Evolutionary conservation across 2,888 invertebrate species (phyloP).

Genomic region (Steromphala cineraria): DNA sequence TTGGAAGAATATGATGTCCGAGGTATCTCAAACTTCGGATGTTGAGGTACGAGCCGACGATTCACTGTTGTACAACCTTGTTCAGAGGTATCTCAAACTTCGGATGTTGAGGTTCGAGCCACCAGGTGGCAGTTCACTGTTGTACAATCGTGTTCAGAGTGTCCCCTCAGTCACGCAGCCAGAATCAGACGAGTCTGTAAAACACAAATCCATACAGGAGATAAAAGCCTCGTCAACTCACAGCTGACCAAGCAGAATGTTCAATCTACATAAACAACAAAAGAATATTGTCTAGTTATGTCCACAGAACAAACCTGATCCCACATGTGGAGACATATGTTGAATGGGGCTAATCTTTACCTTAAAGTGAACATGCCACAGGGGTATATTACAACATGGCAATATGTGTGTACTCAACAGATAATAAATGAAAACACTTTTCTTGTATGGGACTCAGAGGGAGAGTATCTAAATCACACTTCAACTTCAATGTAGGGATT

Average conservation of each 20-base stretch:
- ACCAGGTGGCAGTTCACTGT: background rate
- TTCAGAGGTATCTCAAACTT: too few species aligned
- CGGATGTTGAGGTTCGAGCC: background rate
- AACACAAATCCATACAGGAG: background rate
- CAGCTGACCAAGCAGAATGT: background rate
- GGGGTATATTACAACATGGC: background rate
- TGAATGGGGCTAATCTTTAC: background rate
- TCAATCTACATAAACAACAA: background rate
- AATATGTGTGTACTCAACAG: background rate
- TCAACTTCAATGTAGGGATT: background rate
- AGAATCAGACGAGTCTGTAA: background rate
- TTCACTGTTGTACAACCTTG: background rate
- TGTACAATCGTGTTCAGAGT: background rate
- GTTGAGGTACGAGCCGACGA: too few species aligned
- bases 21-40: too few species aligned
- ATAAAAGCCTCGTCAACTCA: background rate
- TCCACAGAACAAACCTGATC: background rate
- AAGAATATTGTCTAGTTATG: constrained; percentile 1
- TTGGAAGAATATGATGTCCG: too few species aligned
- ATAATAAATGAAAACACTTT: background rate
- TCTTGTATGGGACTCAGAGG: background rate
- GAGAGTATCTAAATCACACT: background rate
- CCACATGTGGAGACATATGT: background rate
- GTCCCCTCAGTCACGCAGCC: background rate
- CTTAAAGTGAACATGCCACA: background rate